Base-by-base conservation (phyloP, 2,888 invertebrate species). In the Allygus modestus region DNA sequence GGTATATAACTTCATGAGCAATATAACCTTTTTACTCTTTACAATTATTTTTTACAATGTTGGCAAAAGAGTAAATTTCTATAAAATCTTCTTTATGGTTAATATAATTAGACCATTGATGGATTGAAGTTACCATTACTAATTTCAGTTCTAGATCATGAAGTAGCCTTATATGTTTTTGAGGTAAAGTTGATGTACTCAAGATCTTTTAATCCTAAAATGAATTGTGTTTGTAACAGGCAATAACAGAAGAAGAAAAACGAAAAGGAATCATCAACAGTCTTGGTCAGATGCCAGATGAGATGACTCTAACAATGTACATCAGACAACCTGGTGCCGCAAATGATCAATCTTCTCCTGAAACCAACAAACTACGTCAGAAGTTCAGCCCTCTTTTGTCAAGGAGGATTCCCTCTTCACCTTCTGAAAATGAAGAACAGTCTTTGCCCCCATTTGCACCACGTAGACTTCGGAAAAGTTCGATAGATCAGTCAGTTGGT, bases 191-290 rank as follows among this genome's bases (percentile, higher is more conserved):
- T n/a, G n/a, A n/a, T n/a, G n/a, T n/a, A n/a, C n/a, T n/a, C n/a
- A n/a, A n/a, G n/a, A n/a, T n/a, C n/a, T n/a, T n/a, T n/a, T n/a
- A n/a, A 37, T 37, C 9, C 9, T 37, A 9, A 37, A 37, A 37
- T 37, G 9, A 37, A 37, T 37, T 37, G 9, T 37, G 37, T 7
- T 58, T 26, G 84, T 87, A 88, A 2, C 87, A 89, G 87, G 92
- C 94, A 43, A 94, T 94, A 86, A 92, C 92, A 12, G 94, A 94
- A 88, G 94, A 94, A 88, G 94, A 94, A 84, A 93, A 92, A 84
- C 91, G 93, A 0, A 94, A 92, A 89, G 91, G 90, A n/a, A 89
- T 93, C 0, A 93, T 94, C 84, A 92, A 92, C 85, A 91, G 92
- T 75, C 88, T 94, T 81, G 93, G 92, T 12, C 91, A 92, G 85